Evolutionary conservation across 2,888 invertebrate genomes (phyloP).

Genomic region (Sclerodermus sp.): DNA sequence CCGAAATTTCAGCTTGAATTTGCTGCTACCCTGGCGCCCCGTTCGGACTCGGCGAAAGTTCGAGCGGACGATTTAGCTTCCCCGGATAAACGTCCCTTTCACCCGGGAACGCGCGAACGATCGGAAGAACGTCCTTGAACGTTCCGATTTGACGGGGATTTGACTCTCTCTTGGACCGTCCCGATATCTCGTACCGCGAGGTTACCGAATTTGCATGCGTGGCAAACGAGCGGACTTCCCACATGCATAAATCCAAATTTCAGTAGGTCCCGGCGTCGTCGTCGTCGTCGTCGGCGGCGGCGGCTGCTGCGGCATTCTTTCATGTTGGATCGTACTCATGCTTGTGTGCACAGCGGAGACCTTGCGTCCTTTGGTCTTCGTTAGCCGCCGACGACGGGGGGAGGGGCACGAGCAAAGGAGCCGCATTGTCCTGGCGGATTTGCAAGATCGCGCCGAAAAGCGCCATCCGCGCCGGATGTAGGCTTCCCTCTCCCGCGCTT

Average conservation of each 20-base stretch:
- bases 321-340: constrained; percentile 53
- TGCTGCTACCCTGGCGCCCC: no score
- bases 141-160: no score
- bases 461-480: constrained; percentile 15
- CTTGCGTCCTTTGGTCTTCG: constrained; percentile 32
- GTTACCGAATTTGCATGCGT: constrained; percentile 36
- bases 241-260: constrained; percentile 50
- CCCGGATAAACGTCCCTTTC: no score
- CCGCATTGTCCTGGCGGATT: constrained; percentile 44
- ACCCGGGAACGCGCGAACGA: background rate
- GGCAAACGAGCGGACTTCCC: constrained; percentile 34
- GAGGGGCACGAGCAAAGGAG: constrained; percentile 28
- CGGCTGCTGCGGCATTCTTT: constrained; percentile 42
- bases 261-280: constrained; percentile 23
- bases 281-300: no score
- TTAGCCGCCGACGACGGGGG: constrained; percentile 14
- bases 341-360: constrained; percentile 39
- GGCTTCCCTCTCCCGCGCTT: background rate
- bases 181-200: constrained; percentile 9
- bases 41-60: no score
- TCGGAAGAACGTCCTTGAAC: background rate
- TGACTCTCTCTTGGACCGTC: no score
- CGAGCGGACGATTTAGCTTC: no score
- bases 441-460: constrained; percentile 23
- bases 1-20: no score